phyloP scores from a whole-genome alignment of 2,888 invertebrate genomes.

The Hypercompe scribonia region DNA sequence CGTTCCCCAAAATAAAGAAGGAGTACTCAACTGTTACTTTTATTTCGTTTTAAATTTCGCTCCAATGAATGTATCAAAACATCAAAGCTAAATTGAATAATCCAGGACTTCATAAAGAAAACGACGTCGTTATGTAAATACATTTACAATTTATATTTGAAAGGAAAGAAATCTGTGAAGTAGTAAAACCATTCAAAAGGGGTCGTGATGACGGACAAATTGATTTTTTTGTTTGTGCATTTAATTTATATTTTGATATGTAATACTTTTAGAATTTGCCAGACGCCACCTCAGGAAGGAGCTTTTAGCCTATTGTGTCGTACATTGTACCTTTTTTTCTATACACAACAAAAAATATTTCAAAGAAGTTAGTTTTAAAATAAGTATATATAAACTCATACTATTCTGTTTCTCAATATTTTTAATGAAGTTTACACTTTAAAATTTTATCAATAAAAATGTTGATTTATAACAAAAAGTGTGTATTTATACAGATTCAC shows the following conservation, averaged over 20 bases:
- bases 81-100: conserved; percentile 47
- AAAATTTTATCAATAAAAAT: too few relatives aligned
- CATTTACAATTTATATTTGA: conserved; percentile 48
- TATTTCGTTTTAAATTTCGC: conserved; percentile 23
- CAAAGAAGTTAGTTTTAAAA: too few relatives aligned
- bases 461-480: too few relatives aligned
- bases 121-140: conserved; percentile 48
- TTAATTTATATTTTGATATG: conserved; percentile 35
- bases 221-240: conserved; percentile 45
- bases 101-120: conserved; percentile 43
- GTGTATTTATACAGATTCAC: too few relatives aligned
- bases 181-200: conserved; percentile 47
- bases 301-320: too few relatives aligned
- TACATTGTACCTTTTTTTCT: too few relatives aligned
- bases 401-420: too few relatives aligned
- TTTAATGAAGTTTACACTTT: too few relatives aligned
- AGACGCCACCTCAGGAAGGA: background rate
- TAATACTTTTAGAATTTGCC: background rate
- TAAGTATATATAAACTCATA: too few relatives aligned
- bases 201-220: conserved; percentile 47
- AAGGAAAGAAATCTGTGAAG: conserved; percentile 39
- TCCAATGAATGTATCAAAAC: conserved; percentile 20
- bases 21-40: conserved; percentile 20
- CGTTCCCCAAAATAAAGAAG: conserved; percentile 8
- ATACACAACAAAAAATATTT: too few relatives aligned